Evolutionary conservation across 2,797 vertebrate genomes (phyloP), one percentile per base, ranked within the genome.

Genomic region (Xenentodon cancila): DNA sequence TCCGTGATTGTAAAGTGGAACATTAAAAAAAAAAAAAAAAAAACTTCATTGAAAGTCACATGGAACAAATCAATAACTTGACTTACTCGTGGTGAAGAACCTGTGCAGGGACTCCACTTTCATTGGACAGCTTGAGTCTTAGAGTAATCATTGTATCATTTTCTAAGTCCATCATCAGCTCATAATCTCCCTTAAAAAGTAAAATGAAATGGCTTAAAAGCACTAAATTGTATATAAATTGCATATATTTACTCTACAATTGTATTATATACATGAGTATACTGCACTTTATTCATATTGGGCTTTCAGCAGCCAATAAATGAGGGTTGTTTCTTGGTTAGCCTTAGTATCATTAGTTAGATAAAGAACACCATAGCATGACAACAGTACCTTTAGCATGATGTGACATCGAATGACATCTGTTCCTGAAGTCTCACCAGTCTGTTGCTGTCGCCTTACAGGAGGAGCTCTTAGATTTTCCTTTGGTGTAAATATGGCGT

Each of bases 401-500:
- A 91, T 53, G 61, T 87, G 84, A 1, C 90, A 91, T 37, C 7
- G 73, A 19, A 91, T 59, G 1, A 50, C 48, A 42, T 84, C 32
- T 2, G 66, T 52, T 47, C 84, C 84, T 52, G 15, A 3, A 7
- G 42, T 2, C 51, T 63, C 46, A 0, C 0, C n/a, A 8, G 32
- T 3, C 0, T 67, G 49, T 58, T 18, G 30, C 17, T 59, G 30
- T 49, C 0, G 21, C 11, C 30, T 42, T 19, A 57, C 0, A 53
- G 58, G 45, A 40, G 58, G 20, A 0, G 16, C 2, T 52, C 9
- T 57, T 17, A 92, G 50, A 54, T 92, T 92, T 25, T 82, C 64
- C 0, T 22, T 87, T 0, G 84, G 75, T 4, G 89, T 92, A 45
- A 92, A 90, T 4, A 92, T 87, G 2, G 64, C 88, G 50, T 90